Evolutionary conservation across 2,797 vertebrate genomes (phyloP), one percentile per base, ranked within the genome.

Genomic region (Artibeus lituratus): DNA sequence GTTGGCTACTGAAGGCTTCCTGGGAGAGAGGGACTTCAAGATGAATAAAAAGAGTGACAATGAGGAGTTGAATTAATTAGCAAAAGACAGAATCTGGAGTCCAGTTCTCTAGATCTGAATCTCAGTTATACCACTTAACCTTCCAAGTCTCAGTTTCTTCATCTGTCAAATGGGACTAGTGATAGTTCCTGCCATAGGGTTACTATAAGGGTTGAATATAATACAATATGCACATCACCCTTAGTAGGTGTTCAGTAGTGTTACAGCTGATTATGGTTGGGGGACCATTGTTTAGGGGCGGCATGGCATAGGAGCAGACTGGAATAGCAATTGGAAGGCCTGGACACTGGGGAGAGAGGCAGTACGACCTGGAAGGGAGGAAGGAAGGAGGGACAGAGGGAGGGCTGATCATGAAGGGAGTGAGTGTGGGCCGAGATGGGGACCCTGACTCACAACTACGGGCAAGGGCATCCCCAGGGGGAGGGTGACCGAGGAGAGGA

Each of bases 241-340:
- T 73, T 4, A 47, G 49, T 4, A 77, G 19, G 35, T 15, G 4
- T n/a, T 49, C 26, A 7, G 32, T 14, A 44, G 21, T 70, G 76
- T 55, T 22, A 72, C 57, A 32, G 5, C 24, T 19, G 14, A 2
- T 32, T 18, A 3, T 1, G 10, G 26, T 5, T 3, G 0, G 12
- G 42, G 65, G 44, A 32, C 35, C 32, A 9, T 11, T 22, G 47
- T 49, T 57, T 9, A 35, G 90, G 44, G 57, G 8, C 14, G 18
- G 11, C 49, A 0, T 39, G 89, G 49, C 3, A 0, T 26, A 35
- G 65, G 24, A 21, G 6, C 24, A 42, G 51, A 21, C 21, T 22
- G 70, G 42, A 47, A 59, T 42, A 53, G 29, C 39, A 15, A 78
- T 5, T 7, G 9, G 72, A 29, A 24, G 47, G 15, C 53, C 18